Evolutionary conservation across 2,113 vertebrate genomes (phyloP).

Genomic region (Oncorhynchus keta): DNA sequence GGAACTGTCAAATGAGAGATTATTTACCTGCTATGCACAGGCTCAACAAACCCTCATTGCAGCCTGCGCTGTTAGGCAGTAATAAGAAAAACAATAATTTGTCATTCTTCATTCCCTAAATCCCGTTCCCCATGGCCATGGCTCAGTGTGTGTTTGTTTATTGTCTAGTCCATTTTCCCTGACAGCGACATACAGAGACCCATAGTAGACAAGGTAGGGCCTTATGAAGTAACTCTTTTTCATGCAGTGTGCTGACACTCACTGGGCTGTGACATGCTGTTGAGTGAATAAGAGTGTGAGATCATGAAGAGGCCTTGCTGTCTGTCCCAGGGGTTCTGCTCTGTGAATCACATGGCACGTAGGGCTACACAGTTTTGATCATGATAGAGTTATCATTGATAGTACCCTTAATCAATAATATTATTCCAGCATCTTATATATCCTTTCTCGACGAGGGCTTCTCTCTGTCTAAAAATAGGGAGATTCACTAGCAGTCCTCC

Average conservation of each 20-base stretch:
- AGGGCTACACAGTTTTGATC: neutral
- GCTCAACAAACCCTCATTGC: no score
- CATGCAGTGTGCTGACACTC: slow-evolving; percentile 2
- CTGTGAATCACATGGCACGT: no score
- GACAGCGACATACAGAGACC: slow-evolving; percentile 24
- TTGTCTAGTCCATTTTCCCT: slow-evolving; percentile 12
- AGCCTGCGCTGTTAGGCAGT: no score
- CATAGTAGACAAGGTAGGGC: slow-evolving; percentile 1
- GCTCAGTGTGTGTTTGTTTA: slow-evolving; percentile 28
- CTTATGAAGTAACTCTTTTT: slow-evolving; percentile 29
- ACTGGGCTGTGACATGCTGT: neutral
- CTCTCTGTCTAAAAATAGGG: neutral
- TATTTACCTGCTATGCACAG: no score
- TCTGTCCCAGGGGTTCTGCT: no score
- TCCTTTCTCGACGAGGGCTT: neutral
- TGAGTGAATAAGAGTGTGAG: slow-evolving; percentile 1
- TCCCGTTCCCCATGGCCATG: neutral
- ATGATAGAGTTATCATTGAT: neutral
- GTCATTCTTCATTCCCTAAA: neutral
- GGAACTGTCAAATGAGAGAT: no score
- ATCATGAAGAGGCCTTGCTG: neutral
- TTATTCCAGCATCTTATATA: neutral
- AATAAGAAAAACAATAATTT: no score
- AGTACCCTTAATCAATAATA: neutral
- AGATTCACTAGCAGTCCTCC: neutral